Conservation (phyloP, 1,140 invertebrate species). For the Scylla paramamosain region DNA sequence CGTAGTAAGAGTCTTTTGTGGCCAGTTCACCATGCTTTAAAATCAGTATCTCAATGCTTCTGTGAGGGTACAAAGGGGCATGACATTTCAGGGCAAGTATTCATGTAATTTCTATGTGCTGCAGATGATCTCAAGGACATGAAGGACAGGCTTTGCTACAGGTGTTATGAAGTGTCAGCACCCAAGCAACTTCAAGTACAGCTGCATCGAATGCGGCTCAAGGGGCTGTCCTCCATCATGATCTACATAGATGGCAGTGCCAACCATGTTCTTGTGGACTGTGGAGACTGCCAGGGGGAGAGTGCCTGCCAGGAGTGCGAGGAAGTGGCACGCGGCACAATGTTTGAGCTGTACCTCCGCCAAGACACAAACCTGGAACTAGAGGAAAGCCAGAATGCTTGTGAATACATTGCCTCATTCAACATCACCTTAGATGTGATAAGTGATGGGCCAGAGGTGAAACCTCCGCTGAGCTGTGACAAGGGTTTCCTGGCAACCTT, state of each 20-base stretch:
- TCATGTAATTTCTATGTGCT: neutral
- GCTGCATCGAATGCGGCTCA: slow-evolving; percentile 38
- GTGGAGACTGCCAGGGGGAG: slow-evolving; percentile 30
- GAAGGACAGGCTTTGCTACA: slow-evolving; percentile 29
- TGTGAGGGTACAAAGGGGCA: too few relatives aligned
- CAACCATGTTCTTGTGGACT: slow-evolving; percentile 34
- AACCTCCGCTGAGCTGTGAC: slow-evolving; percentile 51
- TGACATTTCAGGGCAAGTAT: too few relatives aligned
- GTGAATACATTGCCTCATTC: slow-evolving; percentile 54
- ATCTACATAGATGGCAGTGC: slow-evolving; percentile 48
- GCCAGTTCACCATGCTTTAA: too few relatives aligned
- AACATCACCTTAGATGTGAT: slow-evolving; percentile 54
- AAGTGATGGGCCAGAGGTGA: slow-evolving; percentile 47
- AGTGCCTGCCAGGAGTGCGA: slow-evolving; percentile 55
- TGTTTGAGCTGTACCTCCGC: slow-evolving; percentile 67
- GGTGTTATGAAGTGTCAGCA: slow-evolving; percentile 47
- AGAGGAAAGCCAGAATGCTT: slow-evolving; percentile 42
- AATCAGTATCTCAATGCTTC: too few relatives aligned
- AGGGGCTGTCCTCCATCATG: slow-evolving; percentile 58
- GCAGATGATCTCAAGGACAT: slow-evolving; percentile 55
- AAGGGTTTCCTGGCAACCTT: slow-evolving; percentile 60
- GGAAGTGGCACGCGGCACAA: neutral
- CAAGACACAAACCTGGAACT: neutral
- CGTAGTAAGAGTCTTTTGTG: too few relatives aligned
- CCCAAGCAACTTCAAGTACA: slow-evolving; percentile 3